Base-by-base conservation (phyloP, 64 coral and sea anemone genomes). In the Stichodactyla mertensii region DNA sequence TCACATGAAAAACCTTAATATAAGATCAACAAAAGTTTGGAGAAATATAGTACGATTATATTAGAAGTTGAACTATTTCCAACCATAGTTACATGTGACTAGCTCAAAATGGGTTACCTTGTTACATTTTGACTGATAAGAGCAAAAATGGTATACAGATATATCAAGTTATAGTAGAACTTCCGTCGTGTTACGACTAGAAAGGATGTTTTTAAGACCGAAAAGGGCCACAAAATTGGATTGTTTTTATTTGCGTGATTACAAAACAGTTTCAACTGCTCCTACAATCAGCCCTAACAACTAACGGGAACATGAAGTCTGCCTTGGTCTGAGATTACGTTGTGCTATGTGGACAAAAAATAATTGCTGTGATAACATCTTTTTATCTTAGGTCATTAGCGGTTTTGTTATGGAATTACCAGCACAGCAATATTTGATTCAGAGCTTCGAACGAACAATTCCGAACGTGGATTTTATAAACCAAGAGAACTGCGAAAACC, bases 361-460 rank as follows among this genome's bases (percentile, higher is more conserved):
- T 74, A 74, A 74, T 74, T 74, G 22, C 10, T 27, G 27, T 31
- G 7, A 74, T 31, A 74, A 19, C n/a, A 74, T 74, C 69, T 27
- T 74, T 45, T 31, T 74, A 31, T 74, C 69, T 74, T n/a, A 74
- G 24, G 69, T 74, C 69, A 74, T 74, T 74, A 74, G n/a, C 24
- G 69, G 69, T 74, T 74, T 74, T 74, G 24, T 31, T 74, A 28
- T 74, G 69, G 24, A 74, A 31, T 74, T 74, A 74, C 69, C 69
- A 74, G 69, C 69, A 74, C 8, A 74, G 23, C 0, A 27, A 74
- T 71, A 23, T 69, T 69, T 9, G 64, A 23, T 69, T 69, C 64
- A 74, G 0, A 74, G 10, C 10, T 31, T n/a, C 69, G 24, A 74
- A 26, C 6, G 27, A 27, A 74, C 69, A 27, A 14, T 31, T 12